These are phyloP conservation scores for Oryzias sinensis DNA, from an alignment of 2,797 vertebrate genomes.

Conservation along the genomic window DNA sequence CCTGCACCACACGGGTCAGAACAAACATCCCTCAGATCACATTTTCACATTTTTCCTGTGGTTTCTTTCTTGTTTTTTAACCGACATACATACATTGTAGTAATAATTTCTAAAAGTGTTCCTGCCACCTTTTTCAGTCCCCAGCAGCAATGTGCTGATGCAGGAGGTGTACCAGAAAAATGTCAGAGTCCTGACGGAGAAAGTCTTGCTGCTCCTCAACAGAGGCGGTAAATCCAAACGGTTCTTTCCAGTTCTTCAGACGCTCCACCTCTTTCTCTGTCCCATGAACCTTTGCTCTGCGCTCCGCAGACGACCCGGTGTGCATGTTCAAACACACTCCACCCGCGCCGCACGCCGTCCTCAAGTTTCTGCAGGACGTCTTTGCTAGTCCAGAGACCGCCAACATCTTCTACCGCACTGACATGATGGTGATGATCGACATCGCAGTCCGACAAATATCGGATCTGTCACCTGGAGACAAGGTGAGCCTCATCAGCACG, in stretches of 20 bases:
- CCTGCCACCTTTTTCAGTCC: constrained; percentile 69
- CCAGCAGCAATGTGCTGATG: constrained; percentile 92
- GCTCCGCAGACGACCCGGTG: constrained; percentile 87
- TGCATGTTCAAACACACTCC: constrained; percentile 93
- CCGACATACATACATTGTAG: not conserved
- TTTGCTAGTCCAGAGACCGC: constrained; percentile 86
- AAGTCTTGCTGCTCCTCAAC: constrained; percentile 92
- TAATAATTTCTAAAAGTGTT: no score
- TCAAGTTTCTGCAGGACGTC: constrained; percentile 97
- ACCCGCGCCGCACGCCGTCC: constrained; percentile 87
- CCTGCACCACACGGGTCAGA: constrained; percentile 89
- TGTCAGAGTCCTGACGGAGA: constrained; percentile 92
- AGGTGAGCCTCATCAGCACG: constrained; percentile 66
- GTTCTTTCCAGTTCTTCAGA: not conserved
- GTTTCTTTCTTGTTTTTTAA: not conserved
- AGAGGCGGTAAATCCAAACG: constrained; percentile 83
- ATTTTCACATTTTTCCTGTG: not conserved
- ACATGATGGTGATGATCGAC: constrained; percentile 99
- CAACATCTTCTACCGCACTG: constrained; percentile 92
- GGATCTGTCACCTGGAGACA: constrained; percentile 95
- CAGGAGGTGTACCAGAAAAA: constrained; percentile 89
- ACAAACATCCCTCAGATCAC: not conserved
- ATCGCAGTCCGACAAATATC: constrained; percentile 94
- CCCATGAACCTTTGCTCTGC: not conserved
- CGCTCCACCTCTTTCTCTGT: not conserved